Percentiles rank a stretch among this genome's conserved stretches.
Evolutionary conservation across 2,888 invertebrate species (phyloP).

Genomic region (Nineta flava): DNA sequence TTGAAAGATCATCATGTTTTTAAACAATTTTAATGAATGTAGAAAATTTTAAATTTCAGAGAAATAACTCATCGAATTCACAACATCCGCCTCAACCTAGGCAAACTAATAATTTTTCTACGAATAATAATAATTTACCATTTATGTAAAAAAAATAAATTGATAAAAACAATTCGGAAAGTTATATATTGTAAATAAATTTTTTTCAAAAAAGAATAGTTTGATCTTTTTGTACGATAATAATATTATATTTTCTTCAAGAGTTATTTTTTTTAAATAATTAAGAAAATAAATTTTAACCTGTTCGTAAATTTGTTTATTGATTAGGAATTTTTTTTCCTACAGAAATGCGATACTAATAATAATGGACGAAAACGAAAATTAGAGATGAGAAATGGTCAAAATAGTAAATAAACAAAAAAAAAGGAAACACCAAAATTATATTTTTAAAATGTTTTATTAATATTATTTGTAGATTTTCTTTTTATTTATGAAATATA

Average conservation of each 20-base stretch:
- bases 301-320: not conserved
- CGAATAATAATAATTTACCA: conserved; percentile 5
- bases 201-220: no score
- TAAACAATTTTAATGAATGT: not conserved
- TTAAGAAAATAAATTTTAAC: not conserved
- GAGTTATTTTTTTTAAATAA: no score
- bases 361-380: not conserved
- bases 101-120: conserved; percentile 1
- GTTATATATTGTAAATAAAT: no score
- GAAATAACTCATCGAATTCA: conserved; percentile 6
- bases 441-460: not conserved
- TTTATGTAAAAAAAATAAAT: conserved; percentile 5
- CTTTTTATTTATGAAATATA: not conserved
- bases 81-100: conserved; percentile 1
- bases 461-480: not conserved
- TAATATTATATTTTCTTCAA: no score
- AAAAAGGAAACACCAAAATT: not conserved
- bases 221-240: no score
- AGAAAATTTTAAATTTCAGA: conserved; percentile 6
- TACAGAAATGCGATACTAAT: not conserved
- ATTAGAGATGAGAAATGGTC: not conserved
- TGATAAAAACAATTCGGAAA: not conserved
- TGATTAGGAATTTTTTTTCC: not conserved
- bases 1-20: no score
- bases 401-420: not conserved